A percentile compares a stretch with the other conserved stretches of the same genome.
Conservation (phyloP, 2,888 invertebrate genomes). For the Lasioglossum marginatum region DNA sequence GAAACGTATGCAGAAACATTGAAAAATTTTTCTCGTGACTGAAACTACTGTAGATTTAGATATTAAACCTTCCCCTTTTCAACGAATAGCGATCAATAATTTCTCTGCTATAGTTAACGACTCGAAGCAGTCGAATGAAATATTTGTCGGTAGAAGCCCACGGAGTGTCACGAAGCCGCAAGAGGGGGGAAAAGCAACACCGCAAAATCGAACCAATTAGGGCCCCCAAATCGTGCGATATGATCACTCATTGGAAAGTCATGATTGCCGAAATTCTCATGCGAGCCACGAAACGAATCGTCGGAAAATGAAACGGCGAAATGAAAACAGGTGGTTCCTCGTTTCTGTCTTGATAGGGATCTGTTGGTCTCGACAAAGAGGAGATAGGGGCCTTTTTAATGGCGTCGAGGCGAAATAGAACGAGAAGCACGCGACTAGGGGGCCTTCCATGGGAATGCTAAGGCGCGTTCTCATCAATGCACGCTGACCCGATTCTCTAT, state of each 20-base stretch:
- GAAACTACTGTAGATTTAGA: no score
- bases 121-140: background rate
- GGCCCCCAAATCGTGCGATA: background rate
- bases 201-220: slow-evolving; percentile 11
- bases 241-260: background rate
- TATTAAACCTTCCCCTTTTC: no score
- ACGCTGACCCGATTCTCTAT: slow-evolving; percentile 61
- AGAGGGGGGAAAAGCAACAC: no score
- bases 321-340: slow-evolving; percentile 49
- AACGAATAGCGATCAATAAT: no score
- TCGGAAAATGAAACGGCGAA: slow-evolving; percentile 11
- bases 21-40: no score
- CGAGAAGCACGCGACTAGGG: slow-evolving; percentile 29
- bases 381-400: slow-evolving; percentile 39
- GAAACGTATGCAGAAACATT: no score
- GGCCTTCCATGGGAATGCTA: slow-evolving; percentile 52
- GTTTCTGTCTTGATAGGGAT: slow-evolving; percentile 47
- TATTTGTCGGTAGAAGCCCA: background rate
- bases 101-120: background rate
- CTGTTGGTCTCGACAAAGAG: slow-evolving; percentile 41
- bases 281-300: slow-evolving; percentile 6
- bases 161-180: background rate
- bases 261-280: background rate
- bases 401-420: slow-evolving; percentile 37
- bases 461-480: slow-evolving; percentile 52